phyloP scores from a whole-genome alignment of 92 coral and sea anemone genomes.

The Zoanthus sociatus region DNA sequence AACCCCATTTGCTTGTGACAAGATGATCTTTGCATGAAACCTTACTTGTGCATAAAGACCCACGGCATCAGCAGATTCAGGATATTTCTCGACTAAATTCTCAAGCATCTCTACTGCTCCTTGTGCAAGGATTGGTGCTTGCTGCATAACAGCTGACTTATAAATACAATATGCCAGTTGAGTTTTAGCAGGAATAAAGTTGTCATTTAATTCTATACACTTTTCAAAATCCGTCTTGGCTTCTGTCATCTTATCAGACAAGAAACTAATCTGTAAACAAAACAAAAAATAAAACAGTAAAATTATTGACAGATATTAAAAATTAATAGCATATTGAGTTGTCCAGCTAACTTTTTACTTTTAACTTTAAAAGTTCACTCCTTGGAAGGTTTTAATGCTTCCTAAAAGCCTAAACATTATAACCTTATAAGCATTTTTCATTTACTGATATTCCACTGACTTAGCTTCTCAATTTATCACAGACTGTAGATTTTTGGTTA shows the following conservation, averaged over 20 bases:
- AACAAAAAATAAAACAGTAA: neutral
- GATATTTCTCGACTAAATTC: slow-evolving; percentile 73
- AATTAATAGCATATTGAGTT: too few relatives aligned
- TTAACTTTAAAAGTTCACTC: too few relatives aligned
- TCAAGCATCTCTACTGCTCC: slow-evolving; percentile 92
- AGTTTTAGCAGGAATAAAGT: slow-evolving; percentile 90
- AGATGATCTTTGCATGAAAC: too few relatives aligned
- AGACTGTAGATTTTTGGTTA: too few relatives aligned
- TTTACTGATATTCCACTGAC: too few relatives aligned
- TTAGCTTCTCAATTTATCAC: too few relatives aligned
- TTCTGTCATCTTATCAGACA: slow-evolving; percentile 87
- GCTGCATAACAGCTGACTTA: slow-evolving; percentile 90
- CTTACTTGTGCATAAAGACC: slow-evolving; percentile 96
- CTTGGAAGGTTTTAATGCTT: too few relatives aligned
- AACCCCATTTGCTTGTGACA: too few relatives aligned
- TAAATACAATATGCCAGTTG: slow-evolving; percentile 96
- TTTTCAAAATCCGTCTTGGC: slow-evolving; percentile 95
- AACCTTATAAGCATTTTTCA: too few relatives aligned
- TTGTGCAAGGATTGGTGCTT: slow-evolving; percentile 81
- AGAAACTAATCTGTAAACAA: slow-evolving; percentile 75
- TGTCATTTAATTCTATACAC: slow-evolving; percentile 80
- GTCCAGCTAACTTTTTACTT: too few relatives aligned
- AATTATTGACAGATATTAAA: neutral
- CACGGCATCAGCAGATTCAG: slow-evolving; percentile 87
- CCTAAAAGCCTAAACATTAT: too few relatives aligned